A percentile compares a stretch with the other conserved stretches of the same genome.
Conservation (phyloP, 2,797 vertebrate species). For the Cheirogaleus major region DNA sequence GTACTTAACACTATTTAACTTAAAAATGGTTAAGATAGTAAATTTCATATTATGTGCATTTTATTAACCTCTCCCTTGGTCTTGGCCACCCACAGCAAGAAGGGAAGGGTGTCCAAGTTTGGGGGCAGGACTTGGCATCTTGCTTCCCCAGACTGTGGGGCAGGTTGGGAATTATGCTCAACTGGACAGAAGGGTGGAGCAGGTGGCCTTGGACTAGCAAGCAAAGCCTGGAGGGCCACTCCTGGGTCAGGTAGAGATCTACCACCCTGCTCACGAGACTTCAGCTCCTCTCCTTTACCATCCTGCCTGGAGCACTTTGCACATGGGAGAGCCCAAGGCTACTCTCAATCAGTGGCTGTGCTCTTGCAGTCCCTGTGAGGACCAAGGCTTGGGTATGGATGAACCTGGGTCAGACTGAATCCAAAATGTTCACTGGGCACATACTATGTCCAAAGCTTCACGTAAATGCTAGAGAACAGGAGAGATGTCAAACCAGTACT, state of each 20-base stretch:
- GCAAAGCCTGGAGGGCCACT: neutral
- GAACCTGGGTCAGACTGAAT: neutral
- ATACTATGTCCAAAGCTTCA: neutral
- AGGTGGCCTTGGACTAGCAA: neutral
- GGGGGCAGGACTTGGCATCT: accelerated
- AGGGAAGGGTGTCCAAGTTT: neutral
- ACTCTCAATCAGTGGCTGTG: neutral
- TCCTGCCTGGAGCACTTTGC: neutral
- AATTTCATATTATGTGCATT: neutral
- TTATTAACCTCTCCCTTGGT: neutral
- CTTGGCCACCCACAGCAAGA: neutral
- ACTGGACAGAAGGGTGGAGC: neutral
- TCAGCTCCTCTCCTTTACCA: neutral
- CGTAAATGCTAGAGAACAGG: neutral
- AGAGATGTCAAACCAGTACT: neutral
- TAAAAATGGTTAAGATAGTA: neutral
- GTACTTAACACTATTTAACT: neutral
- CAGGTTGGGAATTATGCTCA: neutral
- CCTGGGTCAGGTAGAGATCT: neutral
- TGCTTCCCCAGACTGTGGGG: neutral
- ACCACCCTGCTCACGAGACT: neutral
- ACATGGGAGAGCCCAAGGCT: neutral
- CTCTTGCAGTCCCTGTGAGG: neutral
- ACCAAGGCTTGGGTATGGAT: neutral
- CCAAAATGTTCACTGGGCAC: neutral